Evolutionary conservation across 1,140 invertebrate species (phyloP).

Genomic region (Panagrolaimus sp.): DNA sequence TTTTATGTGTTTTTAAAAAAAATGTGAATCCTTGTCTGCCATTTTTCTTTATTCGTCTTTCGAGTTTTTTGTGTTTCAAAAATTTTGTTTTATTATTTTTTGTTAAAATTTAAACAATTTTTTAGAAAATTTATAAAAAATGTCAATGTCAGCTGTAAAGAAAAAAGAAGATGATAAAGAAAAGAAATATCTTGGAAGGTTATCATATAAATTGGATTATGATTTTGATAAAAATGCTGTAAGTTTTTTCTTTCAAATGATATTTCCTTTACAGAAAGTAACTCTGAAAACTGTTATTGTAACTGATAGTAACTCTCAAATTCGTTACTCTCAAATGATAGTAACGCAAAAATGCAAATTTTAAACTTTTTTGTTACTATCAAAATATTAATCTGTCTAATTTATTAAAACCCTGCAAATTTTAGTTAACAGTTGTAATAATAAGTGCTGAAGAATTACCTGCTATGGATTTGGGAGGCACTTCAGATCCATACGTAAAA

Average conservation of each 20-base stretch:
- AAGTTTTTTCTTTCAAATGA: conserved; percentile 21
- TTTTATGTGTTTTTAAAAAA: no score
- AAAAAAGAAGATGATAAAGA: conserved; percentile 57
- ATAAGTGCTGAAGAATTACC: conserved; percentile 56
- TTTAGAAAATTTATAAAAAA: background rate
- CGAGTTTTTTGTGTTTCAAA: no score
- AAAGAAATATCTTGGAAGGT: conserved; percentile 58
- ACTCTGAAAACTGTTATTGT: no score
- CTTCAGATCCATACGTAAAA: conserved; percentile 59
- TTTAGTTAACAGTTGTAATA: conserved; percentile 55
- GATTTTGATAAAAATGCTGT: conserved; percentile 96
- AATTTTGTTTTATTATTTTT: no score
- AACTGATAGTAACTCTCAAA: background rate
- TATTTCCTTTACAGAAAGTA: background rate
- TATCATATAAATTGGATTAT: conserved; percentile 75
- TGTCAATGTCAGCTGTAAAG: conserved; percentile 31
- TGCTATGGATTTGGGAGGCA: conserved; percentile 56
- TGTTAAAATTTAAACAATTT: no score
- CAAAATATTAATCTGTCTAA: no score
- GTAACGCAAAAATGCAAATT: no score
- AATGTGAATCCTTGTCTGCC: no score
- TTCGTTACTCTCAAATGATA: no score
- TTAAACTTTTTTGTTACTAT: no score
- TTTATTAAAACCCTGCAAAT: no score
- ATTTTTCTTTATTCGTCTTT: no score